A percentile compares a stretch with the other conserved stretches of the same genome.
These are phyloP conservation scores for Eupithecia dodoneata DNA, from an alignment of 2,888 invertebrate species.

Conservation along the genomic window DNA sequence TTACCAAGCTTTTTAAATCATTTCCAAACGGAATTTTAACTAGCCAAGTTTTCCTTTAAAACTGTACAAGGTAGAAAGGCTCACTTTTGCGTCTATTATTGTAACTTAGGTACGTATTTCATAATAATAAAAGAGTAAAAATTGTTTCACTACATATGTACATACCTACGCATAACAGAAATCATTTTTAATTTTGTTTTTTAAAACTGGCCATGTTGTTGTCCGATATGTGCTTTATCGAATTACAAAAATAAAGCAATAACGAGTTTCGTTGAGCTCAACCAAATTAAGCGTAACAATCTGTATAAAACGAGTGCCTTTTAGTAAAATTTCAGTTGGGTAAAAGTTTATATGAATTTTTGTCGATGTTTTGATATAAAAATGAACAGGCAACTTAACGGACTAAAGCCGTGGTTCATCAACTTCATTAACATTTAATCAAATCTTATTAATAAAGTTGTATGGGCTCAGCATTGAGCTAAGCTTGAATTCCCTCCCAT, in stretches of 20 bases:
- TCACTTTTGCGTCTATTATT: not conserved
- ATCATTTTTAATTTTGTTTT: not conserved
- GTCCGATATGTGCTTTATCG: not conserved
- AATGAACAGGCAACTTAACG: not conserved
- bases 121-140: not conserved
- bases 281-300: not conserved
- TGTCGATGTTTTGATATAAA: not conserved
- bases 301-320: not conserved
- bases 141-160: not conserved
- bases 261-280: not conserved
- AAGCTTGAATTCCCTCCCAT: not conserved
- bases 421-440: not conserved
- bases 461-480: not conserved
- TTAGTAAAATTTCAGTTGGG: not conserved
- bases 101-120: not conserved
- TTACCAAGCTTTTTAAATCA: not conserved
- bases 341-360: not conserved
- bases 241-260: not conserved
- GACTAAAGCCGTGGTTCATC: not conserved
- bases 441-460: not conserved
- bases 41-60: not conserved
- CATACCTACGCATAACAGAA: not conserved
- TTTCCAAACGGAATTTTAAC: not conserved
- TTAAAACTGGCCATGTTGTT: not conserved
- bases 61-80: not conserved